phyloP scores from a whole-genome alignment of 2,113 vertebrate genomes.

The Gavia stellata region DNA sequence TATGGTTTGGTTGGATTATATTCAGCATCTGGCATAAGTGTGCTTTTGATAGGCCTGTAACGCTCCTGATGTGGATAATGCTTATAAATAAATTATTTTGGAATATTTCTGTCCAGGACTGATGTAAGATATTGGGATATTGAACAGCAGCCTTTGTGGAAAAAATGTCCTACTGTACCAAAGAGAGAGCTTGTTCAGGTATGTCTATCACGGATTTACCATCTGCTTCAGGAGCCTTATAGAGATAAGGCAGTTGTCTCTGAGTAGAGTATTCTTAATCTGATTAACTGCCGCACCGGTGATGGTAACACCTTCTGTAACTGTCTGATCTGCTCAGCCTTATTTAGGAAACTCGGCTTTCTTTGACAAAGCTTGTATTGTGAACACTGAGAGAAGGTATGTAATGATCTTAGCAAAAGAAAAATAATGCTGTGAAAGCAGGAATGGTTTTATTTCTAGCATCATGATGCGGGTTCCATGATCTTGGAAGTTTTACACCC shows the following conservation, averaged over 20 bases:
- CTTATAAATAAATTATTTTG: slow-evolving; percentile 28
- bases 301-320: not conserved
- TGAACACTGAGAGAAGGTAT: not conserved
- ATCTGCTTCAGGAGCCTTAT: not conserved
- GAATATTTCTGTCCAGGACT: slow-evolving; percentile 42
- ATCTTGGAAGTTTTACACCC: not conserved
- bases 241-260: not conserved
- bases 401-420: not conserved
- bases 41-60: not conserved
- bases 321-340: not conserved
- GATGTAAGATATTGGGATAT: slow-evolving; percentile 22
- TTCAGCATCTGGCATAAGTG: not conserved
- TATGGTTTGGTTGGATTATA: not conserved
- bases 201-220: not conserved
- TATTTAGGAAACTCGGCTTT: not conserved
- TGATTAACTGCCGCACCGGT: not conserved
- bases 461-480: not conserved
- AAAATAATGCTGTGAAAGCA: not conserved
- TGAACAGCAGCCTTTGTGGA: slow-evolving; percentile 26
- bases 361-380: not conserved
- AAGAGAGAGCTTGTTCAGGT: slow-evolving; percentile 48
- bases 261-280: not conserved
- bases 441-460: not conserved
- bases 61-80: not conserved
- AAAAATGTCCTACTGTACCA: slow-evolving; percentile 43